Base-by-base conservation (phyloP, 2,113 vertebrate genomes). In the Psettodes erumei region DNA sequence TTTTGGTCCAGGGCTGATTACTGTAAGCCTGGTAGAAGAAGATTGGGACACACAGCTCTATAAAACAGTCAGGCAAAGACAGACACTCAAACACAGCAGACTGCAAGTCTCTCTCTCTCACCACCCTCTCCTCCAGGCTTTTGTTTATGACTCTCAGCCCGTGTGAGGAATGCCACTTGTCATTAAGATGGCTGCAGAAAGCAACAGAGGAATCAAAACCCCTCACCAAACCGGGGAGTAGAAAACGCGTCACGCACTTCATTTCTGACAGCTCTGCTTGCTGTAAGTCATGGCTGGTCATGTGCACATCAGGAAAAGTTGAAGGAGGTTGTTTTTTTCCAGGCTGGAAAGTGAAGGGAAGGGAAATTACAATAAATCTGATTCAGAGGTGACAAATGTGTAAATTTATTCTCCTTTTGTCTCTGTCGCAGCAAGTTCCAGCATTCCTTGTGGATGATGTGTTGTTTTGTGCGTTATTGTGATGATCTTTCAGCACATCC, bases 121-220 rank as follows among this genome's bases (percentile, higher is more conserved):
- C 55, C 74, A 40, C 27, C 54, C 59, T 61, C 71, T 71, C 38
- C 56, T 62, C 65, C 28, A 71, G 69, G 54, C 64, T 79, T 85
- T 90, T 82, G 75, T 88, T 87, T 76, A 84, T 67, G 86, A 67
- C 80, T 82, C 72, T 82, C 74, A 71, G 75, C 40, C 62, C 2
- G 28, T 77, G 61, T 75, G 79, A 85, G 81, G 85, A 90, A 88
- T 91, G 77, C 60, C 84, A 81, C 85, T 90, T 83, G 85, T 84
- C 67, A 79, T 79, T 76, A 82, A 85, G 78, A 62, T 60, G 1
- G n/a, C 71, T 19, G 13, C 45, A 76, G 15, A 86, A 62, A 79
- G 42, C 75, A 0, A 40, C 30, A 48, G 60, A 43, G 54, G 45
- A 81, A 76, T 58, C 60, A 51, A 68, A 73, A 63, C 13, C 30